Percentiles rank a stretch among this genome's conserved stretches.
phyloP scores from a whole-genome alignment of 2,888 invertebrate genomes.

The Scaptodrosophila latifasciaeformis region DNA sequence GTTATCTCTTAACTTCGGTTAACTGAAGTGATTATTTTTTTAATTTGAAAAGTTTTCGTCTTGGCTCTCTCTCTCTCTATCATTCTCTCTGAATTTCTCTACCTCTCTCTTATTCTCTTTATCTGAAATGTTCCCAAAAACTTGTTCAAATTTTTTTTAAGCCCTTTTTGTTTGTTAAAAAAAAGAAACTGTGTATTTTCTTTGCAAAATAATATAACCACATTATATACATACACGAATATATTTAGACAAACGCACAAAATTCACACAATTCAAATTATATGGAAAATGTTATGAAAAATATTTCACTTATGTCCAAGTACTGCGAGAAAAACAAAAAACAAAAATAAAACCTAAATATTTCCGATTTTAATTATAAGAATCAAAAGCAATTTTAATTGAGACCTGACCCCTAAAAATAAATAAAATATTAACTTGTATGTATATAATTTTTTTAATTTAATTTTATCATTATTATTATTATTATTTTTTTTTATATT shows the following conservation, averaged over 20 bases:
- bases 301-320: slow-evolving; percentile 31
- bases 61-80: no score
- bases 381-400: slow-evolving; percentile 38
- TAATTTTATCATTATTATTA: slow-evolving; percentile 9
- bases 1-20: no score
- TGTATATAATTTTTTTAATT: slow-evolving; percentile 57
- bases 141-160: slow-evolving; percentile 18
- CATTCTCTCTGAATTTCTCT: no score
- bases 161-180: slow-evolving; percentile 32
- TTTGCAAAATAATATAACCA: slow-evolving; percentile 46
- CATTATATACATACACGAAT: slow-evolving; percentile 59
- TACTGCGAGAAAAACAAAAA: slow-evolving; percentile 34
- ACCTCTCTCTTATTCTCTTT: slow-evolving; percentile 22
- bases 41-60: no score
- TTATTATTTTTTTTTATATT: slow-evolving; percentile 18
- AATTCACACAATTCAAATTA: slow-evolving; percentile 42
- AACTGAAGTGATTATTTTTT: no score
- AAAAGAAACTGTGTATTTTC: slow-evolving; percentile 44
- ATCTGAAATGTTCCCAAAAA: slow-evolving; percentile 4
- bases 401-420: slow-evolving; percentile 27
- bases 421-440: slow-evolving; percentile 42
- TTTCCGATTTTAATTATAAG: slow-evolving; percentile 36
- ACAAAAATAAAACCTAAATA: no score
- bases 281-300: slow-evolving; percentile 3
- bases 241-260: slow-evolving; percentile 50